phyloP scores from a whole-genome alignment of 2,888 invertebrate genomes.

The Heterodera filipjevi region DNA sequence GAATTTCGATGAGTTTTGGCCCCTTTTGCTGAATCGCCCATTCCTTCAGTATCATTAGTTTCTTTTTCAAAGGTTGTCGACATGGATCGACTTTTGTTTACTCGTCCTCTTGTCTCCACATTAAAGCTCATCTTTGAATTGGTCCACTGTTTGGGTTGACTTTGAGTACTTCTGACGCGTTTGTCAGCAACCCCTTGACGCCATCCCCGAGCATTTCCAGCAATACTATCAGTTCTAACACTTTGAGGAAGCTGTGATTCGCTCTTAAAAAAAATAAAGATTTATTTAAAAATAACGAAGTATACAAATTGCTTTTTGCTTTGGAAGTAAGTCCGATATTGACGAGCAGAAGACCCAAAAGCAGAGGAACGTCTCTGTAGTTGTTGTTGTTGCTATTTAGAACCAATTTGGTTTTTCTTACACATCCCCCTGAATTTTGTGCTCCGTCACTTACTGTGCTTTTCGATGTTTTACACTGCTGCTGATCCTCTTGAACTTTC shows the following conservation, averaged over 20 bases:
- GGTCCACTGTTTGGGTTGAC: neutral
- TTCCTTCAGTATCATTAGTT: neutral
- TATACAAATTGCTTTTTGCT: conserved; percentile 28
- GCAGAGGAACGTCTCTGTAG: conserved; percentile 13
- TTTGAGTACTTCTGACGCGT: conserved; percentile 14
- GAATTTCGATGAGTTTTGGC: conserved; percentile 16
- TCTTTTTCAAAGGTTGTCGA: conserved; percentile 7
- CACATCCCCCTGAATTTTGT: no score
- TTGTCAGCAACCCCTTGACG: conserved; percentile 19
- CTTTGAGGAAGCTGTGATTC: neutral
- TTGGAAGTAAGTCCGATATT: conserved; percentile 10
- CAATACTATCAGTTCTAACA: neutral
- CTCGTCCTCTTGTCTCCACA: neutral
- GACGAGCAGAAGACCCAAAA: conserved; percentile 6
- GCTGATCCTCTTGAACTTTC: neutral
- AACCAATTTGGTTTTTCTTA: no score
- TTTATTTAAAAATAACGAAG: neutral
- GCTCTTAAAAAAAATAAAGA: neutral
- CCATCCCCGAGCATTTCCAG: conserved; percentile 8
- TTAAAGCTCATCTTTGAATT: neutral
- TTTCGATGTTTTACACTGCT: neutral
- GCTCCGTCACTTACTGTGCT: neutral
- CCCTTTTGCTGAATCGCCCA: neutral
- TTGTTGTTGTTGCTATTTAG: neutral
- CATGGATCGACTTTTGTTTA: conserved; percentile 12